These are phyloP conservation scores for Eupithecia pulchellata DNA, from an alignment of 2,888 invertebrate genomes.

Conservation along the genomic window DNA sequence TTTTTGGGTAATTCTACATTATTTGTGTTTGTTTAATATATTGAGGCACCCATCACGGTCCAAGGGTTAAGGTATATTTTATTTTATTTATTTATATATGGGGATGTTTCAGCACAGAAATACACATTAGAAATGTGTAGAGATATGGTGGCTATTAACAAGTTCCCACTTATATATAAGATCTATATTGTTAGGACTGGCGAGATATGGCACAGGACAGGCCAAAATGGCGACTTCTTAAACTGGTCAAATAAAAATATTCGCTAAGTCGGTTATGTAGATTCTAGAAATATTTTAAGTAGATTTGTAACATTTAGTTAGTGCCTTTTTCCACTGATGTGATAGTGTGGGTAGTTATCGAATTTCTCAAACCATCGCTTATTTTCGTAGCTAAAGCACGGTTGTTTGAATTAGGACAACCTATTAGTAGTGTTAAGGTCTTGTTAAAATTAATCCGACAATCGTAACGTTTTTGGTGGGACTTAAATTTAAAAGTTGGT, in stretches of 20 bases:
- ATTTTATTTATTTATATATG: too few relatives aligned
- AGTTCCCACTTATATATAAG: too few relatives aligned
- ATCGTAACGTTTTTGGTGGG: not conserved
- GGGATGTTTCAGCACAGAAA: too few relatives aligned
- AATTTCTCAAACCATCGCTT: not conserved
- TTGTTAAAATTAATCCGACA: not conserved
- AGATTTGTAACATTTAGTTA: not conserved
- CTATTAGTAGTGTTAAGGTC: not conserved
- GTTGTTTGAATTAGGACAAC: not conserved
- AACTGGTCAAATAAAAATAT: not conserved
- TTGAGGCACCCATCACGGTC: too few relatives aligned
- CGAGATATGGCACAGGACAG: not conserved
- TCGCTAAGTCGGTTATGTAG: not conserved
- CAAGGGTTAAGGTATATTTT: too few relatives aligned
- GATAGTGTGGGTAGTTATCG: not conserved
- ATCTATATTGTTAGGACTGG: not conserved
- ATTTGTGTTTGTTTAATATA: too few relatives aligned
- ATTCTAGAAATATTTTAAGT: not conserved
- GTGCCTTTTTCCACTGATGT: not conserved
- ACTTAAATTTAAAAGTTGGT: not conserved
- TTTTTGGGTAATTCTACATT: not conserved
- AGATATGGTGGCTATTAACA: too few relatives aligned
- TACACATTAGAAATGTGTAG: too few relatives aligned
- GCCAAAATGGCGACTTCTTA: not conserved
- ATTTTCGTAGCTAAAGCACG: not conserved